These are phyloP conservation scores for Reticulitermes lucifugus DNA, from an alignment of 2,888 invertebrate species.

Conservation along the genomic window DNA sequence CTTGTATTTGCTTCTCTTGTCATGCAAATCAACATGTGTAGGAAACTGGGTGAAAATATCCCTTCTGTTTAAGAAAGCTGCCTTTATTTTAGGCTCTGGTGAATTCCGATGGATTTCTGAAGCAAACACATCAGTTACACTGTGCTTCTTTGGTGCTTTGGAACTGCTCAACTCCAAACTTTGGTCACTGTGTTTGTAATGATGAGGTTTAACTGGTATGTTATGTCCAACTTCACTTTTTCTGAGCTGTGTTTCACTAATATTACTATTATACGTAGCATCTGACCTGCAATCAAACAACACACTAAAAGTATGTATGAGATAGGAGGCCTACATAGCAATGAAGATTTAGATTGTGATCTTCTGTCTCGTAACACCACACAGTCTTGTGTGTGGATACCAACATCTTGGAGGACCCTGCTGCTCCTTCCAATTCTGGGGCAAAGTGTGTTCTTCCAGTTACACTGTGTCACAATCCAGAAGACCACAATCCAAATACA, in stretches of 20 bases:
- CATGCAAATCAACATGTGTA: not conserved
- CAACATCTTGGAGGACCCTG: no score
- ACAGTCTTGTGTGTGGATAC: no score
- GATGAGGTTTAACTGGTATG: not conserved
- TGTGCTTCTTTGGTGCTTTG: not conserved
- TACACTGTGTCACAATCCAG: no score
- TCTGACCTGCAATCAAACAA: constrained; percentile 2
- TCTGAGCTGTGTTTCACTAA: not conserved
- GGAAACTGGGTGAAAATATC: not conserved
- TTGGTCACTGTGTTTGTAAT: not conserved
- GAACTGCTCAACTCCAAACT: not conserved
- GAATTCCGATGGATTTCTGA: not conserved
- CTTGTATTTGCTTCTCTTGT: not conserved
- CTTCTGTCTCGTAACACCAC: no score
- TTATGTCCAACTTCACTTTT: not conserved
- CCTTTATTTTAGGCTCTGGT: not conserved
- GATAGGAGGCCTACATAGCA: no score
- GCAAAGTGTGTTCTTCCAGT: no score
- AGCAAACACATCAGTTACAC: not conserved
- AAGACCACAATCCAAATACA: no score
- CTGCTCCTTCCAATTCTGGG: no score
- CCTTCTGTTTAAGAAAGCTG: not conserved
- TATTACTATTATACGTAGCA: not conserved
- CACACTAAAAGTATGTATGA: not conserved
- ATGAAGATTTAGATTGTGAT: no score